Evolutionary conservation across 2,888 invertebrate species (phyloP).

Genomic region (Ennomos quercinarius): DNA sequence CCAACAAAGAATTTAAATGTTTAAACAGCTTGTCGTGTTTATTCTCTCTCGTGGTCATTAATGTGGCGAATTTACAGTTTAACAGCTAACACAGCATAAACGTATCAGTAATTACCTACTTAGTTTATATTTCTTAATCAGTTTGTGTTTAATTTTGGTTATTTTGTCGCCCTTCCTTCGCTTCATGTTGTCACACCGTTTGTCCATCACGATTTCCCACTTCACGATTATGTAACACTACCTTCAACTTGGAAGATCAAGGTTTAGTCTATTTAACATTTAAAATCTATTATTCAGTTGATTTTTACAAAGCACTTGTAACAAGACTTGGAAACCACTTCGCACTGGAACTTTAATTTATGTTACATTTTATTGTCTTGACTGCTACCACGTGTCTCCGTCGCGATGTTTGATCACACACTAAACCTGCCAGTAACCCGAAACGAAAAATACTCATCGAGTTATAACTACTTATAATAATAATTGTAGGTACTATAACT

Average conservation of each 20-base stretch:
- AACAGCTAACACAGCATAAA: constrained; percentile 29
- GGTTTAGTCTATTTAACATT: constrained; percentile 47
- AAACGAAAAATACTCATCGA: constrained; percentile 57
- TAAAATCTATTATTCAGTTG: constrained; percentile 39
- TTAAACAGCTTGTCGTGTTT: not conserved
- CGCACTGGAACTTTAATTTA: constrained; percentile 30
- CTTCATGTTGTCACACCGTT: constrained; percentile 62
- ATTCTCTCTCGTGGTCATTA: not conserved
- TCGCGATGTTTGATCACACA: constrained; percentile 65
- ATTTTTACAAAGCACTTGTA: constrained; percentile 40
- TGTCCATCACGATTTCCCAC: constrained; percentile 54
- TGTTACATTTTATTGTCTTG: constrained; percentile 44
- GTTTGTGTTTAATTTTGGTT: constrained; percentile 73
- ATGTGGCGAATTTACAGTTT: constrained; percentile 14
- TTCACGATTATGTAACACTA: constrained; percentile 48
- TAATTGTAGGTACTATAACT: too few species aligned
- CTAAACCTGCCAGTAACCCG: constrained; percentile 42
- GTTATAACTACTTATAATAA: constrained; percentile 57
- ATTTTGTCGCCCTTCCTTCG: constrained; percentile 73
- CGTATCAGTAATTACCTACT: constrained; percentile 61
- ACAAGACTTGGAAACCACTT: constrained; percentile 33
- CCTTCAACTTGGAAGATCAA: constrained; percentile 54
- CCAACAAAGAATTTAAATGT: constrained; percentile 3
- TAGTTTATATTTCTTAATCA: constrained; percentile 74
- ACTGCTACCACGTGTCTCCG: constrained; percentile 65